Percentiles rank a stretch among this genome's conserved stretches.
Conservation (phyloP, 2,113 vertebrate genomes). For the Dicerorhinus sumatrensis region DNA sequence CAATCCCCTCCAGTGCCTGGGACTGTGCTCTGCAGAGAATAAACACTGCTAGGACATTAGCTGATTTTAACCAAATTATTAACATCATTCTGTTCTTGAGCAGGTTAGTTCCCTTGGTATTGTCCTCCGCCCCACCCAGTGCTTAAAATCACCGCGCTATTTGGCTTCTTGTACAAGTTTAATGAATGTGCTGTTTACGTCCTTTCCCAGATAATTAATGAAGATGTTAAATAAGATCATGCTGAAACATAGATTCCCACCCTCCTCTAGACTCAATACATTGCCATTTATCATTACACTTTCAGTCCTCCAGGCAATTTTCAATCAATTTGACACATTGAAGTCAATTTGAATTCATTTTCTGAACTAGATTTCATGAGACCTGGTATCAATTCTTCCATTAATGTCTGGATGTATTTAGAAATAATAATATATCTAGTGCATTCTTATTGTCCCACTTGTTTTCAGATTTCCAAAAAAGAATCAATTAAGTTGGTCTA, state of each 20-base stretch:
- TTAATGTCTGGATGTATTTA: conserved; percentile 58
- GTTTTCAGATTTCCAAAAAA: conserved; percentile 55
- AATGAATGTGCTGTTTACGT: conserved; percentile 24
- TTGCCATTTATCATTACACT: conserved; percentile 55
- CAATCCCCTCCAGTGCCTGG: background rate
- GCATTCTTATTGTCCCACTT: conserved; percentile 32
- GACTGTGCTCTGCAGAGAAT: background rate
- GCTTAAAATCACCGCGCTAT: conserved; percentile 11
- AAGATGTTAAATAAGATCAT: conserved; percentile 31
- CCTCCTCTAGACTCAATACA: background rate
- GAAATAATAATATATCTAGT: conserved; percentile 61
- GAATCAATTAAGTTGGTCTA: conserved; percentile 55
- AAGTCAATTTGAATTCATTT: conserved; percentile 73
- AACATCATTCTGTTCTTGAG: background rate
- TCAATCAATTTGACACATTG: conserved; percentile 80
- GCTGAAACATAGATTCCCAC: background rate
- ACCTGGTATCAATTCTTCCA: conserved; percentile 55
- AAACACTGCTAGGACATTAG: background rate
- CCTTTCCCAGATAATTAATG: conserved; percentile 54
- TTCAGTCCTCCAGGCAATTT: conserved; percentile 68
- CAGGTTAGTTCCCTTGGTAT: background rate
- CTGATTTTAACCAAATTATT: background rate
- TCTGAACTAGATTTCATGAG: conserved; percentile 64
- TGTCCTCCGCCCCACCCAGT: background rate
- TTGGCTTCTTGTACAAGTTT: background rate